Evolutionary conservation across 2,113 vertebrate species (phyloP), one percentile per base, ranked within the genome.

Genomic region (Myotis yumanensis): DNA sequence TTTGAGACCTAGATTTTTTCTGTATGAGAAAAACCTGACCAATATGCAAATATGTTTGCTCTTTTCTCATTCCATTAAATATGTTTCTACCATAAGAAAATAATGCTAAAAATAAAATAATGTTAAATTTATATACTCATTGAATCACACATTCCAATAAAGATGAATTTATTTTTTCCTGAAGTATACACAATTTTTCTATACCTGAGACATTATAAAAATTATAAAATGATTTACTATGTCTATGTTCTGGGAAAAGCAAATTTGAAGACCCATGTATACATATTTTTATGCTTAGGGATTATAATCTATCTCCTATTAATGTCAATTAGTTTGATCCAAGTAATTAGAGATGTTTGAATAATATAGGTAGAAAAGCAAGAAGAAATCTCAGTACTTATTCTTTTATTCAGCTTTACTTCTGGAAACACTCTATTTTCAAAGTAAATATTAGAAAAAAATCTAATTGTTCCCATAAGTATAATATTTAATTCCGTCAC

Each of bases 401-500:
- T 12, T 73, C 30, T 11, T 96, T 23, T 51, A 91, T 72, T 94
- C 52, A 97, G 64, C 76, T 96, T 93, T 9, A 46, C 59, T 96
- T 97, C 69, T 69, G 85, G 80, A 96, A 97, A 81, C 66, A 92
- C 7, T 37, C 10, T 89, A 51, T 10, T 5, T 94, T 96, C 48
- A 90, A 57, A 83, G 15, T 76, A 89, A 96, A 94, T 95, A 59
- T 8, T 43, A 72, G 28, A 40, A 86, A 84, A 84, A 48, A n/a
- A 35, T 37, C 20, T 91, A 95, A 95, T 89, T 95, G 57, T 94
- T 92, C 51, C 59, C 52, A 7, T 75, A 93, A 96, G 48, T 82
- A 16, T 43, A 89, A 4, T 51, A 90, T 93, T 97, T 96, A 93
- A 95, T 97, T 7, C 10, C 14, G 95, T 87, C 35, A 95, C 1